Conservation (phyloP, 2,888 invertebrate species). For the Heteromyza rotundicornis region DNA sequence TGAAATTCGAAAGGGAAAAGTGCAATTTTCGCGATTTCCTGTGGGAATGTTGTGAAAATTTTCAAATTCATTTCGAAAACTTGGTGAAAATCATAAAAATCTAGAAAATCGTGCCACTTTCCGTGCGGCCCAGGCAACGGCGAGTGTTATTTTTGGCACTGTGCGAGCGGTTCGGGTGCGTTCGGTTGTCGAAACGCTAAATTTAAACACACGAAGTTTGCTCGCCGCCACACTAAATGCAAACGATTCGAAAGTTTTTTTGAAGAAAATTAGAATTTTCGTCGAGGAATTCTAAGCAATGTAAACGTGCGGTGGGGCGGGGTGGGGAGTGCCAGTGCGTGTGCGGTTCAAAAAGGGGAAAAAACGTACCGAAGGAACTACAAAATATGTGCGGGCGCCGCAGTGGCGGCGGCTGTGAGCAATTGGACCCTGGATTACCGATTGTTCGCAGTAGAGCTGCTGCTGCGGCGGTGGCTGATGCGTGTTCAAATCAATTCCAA, state of each 20-base stretch:
- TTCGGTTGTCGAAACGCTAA: constrained; percentile 47
- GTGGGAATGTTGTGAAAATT: constrained; percentile 41
- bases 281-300: neutral
- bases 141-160: constrained; percentile 58
- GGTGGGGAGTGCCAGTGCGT: constrained; percentile 14
- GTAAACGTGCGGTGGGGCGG: constrained; percentile 6
- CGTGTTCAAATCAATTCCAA: constrained; percentile 18
- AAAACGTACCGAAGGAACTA: neutral
- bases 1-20: constrained; percentile 30
- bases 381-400: constrained; percentile 20
- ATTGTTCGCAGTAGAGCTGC: constrained; percentile 26
- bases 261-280: constrained; percentile 9
- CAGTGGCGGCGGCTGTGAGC: constrained; percentile 37
- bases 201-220: constrained; percentile 54
- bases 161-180: constrained; percentile 38
- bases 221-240: constrained; percentile 34
- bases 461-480: too few species aligned
- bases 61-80: neutral
- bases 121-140: constrained; percentile 53
- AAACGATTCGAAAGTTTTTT: constrained; percentile 12
- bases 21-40: constrained; percentile 39
- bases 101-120: constrained; percentile 45
- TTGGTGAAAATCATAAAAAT: neutral
- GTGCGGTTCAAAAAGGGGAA: constrained; percentile 12
- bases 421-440: constrained; percentile 57